Conservation (phyloP, 2,797 vertebrate genomes). For the Atherinosoma microstoma region DNA sequence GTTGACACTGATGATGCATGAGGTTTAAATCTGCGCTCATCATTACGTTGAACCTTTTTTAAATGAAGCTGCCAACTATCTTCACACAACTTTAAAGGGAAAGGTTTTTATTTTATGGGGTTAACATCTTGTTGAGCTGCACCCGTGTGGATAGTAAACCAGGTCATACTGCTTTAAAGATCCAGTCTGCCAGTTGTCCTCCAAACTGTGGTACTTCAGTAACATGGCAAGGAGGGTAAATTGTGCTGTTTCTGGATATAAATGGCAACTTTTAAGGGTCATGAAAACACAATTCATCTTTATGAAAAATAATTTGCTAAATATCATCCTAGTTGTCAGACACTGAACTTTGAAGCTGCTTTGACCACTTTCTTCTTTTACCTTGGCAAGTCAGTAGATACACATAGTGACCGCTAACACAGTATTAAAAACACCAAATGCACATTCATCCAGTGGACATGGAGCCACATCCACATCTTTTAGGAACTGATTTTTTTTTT, state of each 20-base stretch:
- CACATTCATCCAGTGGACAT: constrained; percentile 7
- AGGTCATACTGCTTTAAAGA: not conserved
- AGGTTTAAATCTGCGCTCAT: not conserved
- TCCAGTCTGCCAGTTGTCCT: not conserved
- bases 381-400: not conserved
- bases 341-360: no score
- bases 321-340: not conserved
- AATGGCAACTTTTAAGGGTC: not conserved
- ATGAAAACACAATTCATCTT: not conserved
- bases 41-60: not conserved
- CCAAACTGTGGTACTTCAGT: not conserved
- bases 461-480: not conserved
- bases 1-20: constrained; percentile 56
- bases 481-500: not conserved
- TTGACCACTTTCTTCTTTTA: no score
- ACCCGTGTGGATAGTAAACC: constrained; percentile 2
- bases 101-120: not conserved
- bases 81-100: not conserved
- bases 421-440: not conserved
- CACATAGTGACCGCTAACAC: no score
- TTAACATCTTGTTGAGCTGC: constrained; percentile 25
- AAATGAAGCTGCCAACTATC: not conserved
- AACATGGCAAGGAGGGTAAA: not conserved
- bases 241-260: not conserved
- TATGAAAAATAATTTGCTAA: not conserved